Evolutionary conservation across 2,113 vertebrate genomes (phyloP).

Genomic region (Acinonyx jubatus): DNA sequence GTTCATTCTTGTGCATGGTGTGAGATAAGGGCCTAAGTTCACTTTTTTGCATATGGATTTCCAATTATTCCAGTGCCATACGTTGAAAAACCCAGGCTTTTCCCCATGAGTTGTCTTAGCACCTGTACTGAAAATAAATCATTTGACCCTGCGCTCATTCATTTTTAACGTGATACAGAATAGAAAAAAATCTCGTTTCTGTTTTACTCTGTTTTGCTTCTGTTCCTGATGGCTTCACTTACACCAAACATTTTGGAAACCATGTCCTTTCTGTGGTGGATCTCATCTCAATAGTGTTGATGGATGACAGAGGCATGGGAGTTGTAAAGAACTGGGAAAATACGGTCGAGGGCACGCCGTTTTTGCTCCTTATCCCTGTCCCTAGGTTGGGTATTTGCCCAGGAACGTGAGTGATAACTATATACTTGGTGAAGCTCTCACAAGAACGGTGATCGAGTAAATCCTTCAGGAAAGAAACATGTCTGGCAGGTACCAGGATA

Average conservation of each 20-base stretch:
- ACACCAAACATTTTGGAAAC: not conserved
- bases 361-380: not conserved
- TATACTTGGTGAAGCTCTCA: not conserved
- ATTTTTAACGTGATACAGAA: not conserved
- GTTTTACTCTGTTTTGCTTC: not conserved
- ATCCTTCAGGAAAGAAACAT: not conserved
- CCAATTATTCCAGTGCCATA: not conserved
- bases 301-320: not conserved
- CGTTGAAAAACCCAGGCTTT: not conserved
- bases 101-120: not conserved
- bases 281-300: not conserved
- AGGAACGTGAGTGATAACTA: not conserved
- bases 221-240: not conserved
- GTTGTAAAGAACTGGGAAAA: not conserved
- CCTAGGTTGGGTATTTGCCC: not conserved
- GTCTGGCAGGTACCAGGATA: not conserved
- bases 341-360: accelerated
- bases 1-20: not conserved
- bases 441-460: not conserved
- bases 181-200: not conserved
- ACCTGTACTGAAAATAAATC: not conserved
- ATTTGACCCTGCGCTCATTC: not conserved
- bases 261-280: not conserved
- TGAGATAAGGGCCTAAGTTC: not conserved
- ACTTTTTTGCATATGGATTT: not conserved